Conservation (phyloP, 2,113 vertebrate genomes). For the Natator depressus region DNA sequence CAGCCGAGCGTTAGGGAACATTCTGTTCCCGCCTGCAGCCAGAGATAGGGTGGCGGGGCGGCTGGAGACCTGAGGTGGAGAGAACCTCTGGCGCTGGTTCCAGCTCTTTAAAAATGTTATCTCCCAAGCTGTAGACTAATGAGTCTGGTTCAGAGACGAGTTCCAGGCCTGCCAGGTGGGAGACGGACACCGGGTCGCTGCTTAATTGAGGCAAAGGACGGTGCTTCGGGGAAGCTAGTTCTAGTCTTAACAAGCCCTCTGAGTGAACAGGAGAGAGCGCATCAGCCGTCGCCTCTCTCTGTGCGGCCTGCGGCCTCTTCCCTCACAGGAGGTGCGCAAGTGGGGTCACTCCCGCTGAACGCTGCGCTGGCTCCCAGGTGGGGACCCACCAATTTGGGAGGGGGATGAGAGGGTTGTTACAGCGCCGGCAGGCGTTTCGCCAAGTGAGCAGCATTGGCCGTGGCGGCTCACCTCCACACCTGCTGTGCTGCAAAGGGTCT, state of each 20-base stretch:
- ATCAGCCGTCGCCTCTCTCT: neutral
- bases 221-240: neutral
- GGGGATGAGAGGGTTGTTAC: neutral
- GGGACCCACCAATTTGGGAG: neutral
- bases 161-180: neutral
- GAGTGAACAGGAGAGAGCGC: neutral
- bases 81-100: neutral
- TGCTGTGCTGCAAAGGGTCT: neutral
- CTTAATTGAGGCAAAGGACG: neutral
- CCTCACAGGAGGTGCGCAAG: neutral
- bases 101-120: neutral
- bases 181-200: neutral
- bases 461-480: too few relatives aligned
- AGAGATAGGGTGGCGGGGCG: neutral
- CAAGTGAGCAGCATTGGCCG: neutral
- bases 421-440: neutral
- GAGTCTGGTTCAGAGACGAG: neutral
- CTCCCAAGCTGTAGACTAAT: neutral
- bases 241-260: neutral
- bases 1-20: neutral
- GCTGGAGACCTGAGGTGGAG: neutral
- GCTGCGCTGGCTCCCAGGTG: neutral
- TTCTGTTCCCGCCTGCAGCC: neutral
- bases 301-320: neutral
- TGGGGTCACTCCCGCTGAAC: neutral